Evolutionary conservation across 2,797 vertebrate species (phyloP).

Genomic region (Mormyrus hasselquistii): DNA sequence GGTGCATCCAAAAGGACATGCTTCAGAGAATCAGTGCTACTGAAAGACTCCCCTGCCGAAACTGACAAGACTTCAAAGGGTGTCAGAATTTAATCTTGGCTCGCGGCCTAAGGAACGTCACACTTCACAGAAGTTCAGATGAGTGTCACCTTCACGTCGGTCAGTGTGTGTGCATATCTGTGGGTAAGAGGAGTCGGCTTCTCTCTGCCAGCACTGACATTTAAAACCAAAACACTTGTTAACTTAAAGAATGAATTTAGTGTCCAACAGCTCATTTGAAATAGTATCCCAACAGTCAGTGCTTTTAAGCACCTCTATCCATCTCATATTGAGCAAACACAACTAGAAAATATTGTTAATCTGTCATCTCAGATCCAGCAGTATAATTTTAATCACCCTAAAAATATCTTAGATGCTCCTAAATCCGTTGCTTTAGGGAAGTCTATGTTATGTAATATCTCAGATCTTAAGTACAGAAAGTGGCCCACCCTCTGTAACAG

Average conservation of each 20-base stretch:
- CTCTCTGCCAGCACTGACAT: background rate
- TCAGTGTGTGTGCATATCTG: background rate
- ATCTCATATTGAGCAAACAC: background rate
- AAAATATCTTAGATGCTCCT: background rate
- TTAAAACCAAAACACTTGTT: background rate
- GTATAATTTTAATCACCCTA: background rate
- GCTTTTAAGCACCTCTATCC: background rate
- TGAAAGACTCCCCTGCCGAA: constrained; percentile 3
- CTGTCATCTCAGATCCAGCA: background rate
- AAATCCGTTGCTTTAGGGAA: background rate
- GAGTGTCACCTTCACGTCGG: background rate
- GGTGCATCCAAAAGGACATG: background rate
- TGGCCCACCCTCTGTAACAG: background rate
- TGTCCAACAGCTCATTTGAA: background rate
- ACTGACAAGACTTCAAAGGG: constrained; percentile 1
- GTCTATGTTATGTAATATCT: background rate
- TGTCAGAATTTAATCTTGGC: constrained; percentile 17
- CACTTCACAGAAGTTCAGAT: constrained; percentile 9
- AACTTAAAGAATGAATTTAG: background rate
- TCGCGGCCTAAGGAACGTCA: constrained; percentile 1
- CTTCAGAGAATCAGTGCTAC: constrained; percentile 10
- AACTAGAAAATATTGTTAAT: background rate
- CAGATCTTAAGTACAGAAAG: background rate
- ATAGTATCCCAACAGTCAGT: background rate
- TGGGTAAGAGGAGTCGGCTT: background rate